Percentiles rank a stretch among this genome's conserved stretches.
Conservation (phyloP, 1,140 invertebrate species). For the Nixonia krombeini region DNA sequence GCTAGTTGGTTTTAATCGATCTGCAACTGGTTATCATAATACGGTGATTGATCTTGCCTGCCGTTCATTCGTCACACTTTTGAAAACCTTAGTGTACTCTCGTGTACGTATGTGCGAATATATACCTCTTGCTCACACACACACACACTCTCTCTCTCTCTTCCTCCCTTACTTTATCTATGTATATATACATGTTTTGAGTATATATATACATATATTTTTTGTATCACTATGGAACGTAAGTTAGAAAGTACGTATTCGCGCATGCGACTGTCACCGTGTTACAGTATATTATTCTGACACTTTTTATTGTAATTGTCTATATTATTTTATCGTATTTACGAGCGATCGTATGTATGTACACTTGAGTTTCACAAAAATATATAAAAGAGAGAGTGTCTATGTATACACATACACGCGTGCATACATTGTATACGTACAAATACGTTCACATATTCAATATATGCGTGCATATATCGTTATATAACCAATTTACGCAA, state of each 20-base stretch:
- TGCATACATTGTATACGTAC: constrained; percentile 28
- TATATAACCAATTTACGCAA: constrained; percentile 59
- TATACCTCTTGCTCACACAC: constrained; percentile 12
- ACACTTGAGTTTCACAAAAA: constrained; percentile 70
- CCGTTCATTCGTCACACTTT: constrained; percentile 18
- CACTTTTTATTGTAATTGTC: constrained; percentile 48
- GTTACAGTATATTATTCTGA: constrained; percentile 35
- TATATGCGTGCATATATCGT: constrained; percentile 51
- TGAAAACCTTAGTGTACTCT: constrained; percentile 31
- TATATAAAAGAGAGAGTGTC: constrained; percentile 70
- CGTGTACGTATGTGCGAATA: constrained; percentile 36
- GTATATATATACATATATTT: constrained; percentile 20
- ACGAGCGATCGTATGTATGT: constrained; percentile 63
- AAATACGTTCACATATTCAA: constrained; percentile 53
- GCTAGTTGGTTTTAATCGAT: constrained; percentile 53
- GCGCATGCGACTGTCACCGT: constrained; percentile 29
- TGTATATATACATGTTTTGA: constrained; percentile 3
- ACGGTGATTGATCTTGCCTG: constrained; percentile 12
- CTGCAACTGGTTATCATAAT: constrained; percentile 24
- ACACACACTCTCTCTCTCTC: too few species aligned
- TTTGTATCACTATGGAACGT: background rate
- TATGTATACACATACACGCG: constrained; percentile 60
- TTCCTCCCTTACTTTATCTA: too few species aligned
- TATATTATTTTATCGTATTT: constrained; percentile 49
- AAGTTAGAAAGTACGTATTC: constrained; percentile 17